Conservation (phyloP, 1,140 invertebrate genomes). For the Dolichoris vasculosae region DNA sequence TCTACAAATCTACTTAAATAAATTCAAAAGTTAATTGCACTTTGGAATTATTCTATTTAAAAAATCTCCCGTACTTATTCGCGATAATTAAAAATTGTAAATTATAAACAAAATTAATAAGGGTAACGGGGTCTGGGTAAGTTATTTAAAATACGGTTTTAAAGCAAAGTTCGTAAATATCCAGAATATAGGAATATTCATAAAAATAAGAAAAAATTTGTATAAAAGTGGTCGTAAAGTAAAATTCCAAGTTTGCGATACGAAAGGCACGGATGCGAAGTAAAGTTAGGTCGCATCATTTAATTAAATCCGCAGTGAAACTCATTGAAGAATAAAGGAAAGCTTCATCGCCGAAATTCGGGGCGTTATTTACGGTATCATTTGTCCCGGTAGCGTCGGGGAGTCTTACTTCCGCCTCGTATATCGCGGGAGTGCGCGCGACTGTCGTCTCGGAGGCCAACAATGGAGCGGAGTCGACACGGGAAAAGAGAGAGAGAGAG, state of each 20-base stretch:
- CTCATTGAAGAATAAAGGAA: constrained; percentile 22
- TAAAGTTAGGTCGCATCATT: not conserved
- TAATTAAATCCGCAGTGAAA: constrained; percentile 9
- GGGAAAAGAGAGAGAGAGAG: not conserved
- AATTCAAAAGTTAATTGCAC: not conserved
- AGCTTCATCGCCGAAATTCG: constrained; percentile 34
- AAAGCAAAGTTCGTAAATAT: too few species aligned
- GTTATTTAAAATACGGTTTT: too few species aligned
- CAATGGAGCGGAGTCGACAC: constrained; percentile 41
- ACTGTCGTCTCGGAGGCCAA: constrained; percentile 21
- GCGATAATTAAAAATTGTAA: too few species aligned
- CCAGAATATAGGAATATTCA: too few species aligned
- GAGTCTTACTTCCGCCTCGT: constrained; percentile 58
- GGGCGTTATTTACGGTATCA: constrained; percentile 57
- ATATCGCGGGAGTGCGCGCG: constrained; percentile 12
- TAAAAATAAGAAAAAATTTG: too few species aligned
- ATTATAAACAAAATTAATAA: too few species aligned
- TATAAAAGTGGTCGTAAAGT: too few species aligned
- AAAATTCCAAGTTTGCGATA: too few species aligned
- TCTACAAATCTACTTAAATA: not conserved
- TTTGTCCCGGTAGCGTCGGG: constrained; percentile 58
- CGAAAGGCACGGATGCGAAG: too few species aligned
- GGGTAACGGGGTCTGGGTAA: too few species aligned
- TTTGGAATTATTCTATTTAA: too few species aligned
- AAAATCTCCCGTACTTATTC: too few species aligned